Base-by-base conservation (phyloP, 2,797 vertebrate species). In the Streptopelia turtur region DNA sequence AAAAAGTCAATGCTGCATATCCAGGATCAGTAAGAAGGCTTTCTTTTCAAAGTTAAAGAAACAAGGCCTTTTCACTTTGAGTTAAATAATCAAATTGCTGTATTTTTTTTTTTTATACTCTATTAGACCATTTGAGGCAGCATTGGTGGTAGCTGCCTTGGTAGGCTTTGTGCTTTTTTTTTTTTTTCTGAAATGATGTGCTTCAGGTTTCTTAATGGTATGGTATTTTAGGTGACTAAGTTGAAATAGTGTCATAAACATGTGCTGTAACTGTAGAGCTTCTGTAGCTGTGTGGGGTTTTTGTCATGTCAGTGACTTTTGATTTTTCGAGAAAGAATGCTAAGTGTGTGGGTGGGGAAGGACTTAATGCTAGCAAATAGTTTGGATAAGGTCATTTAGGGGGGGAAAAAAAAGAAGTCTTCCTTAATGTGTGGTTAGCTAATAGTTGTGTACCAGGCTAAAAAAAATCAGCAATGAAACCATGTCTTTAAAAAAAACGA, bases 221-320 rank as follows among this genome's bases (percentile, higher is more conserved):
- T 23, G 33, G 9, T 16, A 18, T 39, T 87, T 25, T 13, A 31
- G 47, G 43, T 85, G 43, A 31, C 43, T 27, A 6, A 33, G 6
- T 4, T 52, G 77, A 33, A 55, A 6, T 2, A 33, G 2, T 8
- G 9, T 60, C 45, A 31, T 37, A 30, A 27, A 33, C 21, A 11
- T 33, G 23, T 53, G 35, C 31, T 69, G 14, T 31, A 23, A 56
- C 75, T 28, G 21, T 33, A 24, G 65, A 69, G 41, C 28, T 83
- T 23, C 52, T 45, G 30, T 30, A 35, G 30, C 30, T 6, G 0
- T 1, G 0, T 27, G 35, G 28, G 31, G 4, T 57, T 4, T 80
- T 6, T 30, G 27, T 72, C 24, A 2, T 1, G 16, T 23, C 59
- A 17, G 0, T 22, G 16, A 30, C 22, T 43, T 43, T 1, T 7